Evolutionary conservation across 2,113 vertebrate species (phyloP), one percentile per base, ranked within the genome.

Genomic region (Neofelis nebulosa): DNA sequence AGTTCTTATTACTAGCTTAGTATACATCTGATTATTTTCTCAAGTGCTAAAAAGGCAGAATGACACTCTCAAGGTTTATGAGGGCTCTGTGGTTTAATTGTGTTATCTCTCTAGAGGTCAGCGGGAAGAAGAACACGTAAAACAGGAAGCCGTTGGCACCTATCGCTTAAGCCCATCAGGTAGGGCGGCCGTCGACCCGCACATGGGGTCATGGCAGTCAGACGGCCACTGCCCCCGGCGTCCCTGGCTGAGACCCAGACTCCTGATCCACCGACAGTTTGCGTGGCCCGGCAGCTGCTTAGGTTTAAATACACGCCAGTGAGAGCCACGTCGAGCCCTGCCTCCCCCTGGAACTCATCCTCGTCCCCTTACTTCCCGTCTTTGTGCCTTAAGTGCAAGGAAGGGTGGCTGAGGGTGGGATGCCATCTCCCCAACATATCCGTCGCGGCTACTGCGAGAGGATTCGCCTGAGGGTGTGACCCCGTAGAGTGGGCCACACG

Each of bases 41-140:
- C 76, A 92, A 84, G 50, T 74, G 41, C 80, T 94, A 80, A 88
- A 33, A 96, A 95, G 76, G 71, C n/a, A 38, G 80, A 88, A 50
- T 78, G 78, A 69, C 5, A 15, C 88, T 82, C 78, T 94, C 86
- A 86, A 78, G 52, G 52, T n/a, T 66, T 86, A 48, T 41, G 52
- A 82, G 73, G 68, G 27, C 29, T 19, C 6, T 91, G 85, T 89
- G 86, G 85, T 55, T 95, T 94, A 4, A 52, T 36, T 18, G 36
- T 9, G 19, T 81, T 48, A 61, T 69, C 63, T 78, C 2, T 7
- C 21, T 91, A 83, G 94, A 97, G 91, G 89, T 95, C 89, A 29
- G n/a, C 11, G 23, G 91, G 55, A 91, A 94, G 85, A 81, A n/a
- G 90, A 25, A 84, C 79, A 38, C 19, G 15, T 31, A 21, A 69